Conservation (phyloP, 2,797 vertebrate genomes). For the Muraenolepis orangiensis region DNA sequence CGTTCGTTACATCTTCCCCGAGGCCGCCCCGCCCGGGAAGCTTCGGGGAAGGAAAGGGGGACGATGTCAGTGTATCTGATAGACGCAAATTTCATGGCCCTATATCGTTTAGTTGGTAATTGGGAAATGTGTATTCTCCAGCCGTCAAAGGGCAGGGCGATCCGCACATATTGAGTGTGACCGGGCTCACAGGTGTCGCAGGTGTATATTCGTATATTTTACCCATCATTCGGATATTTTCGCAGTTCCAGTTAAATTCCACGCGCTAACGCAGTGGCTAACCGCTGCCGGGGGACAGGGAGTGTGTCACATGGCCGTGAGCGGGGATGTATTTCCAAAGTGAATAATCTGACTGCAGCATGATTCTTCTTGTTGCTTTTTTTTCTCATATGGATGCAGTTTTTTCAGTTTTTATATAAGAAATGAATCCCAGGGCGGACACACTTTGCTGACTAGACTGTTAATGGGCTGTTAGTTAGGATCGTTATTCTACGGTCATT, state of each 20-base stretch:
- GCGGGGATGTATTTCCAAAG: neutral
- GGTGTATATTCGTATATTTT: slow-evolving; percentile 34
- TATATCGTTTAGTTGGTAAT: slow-evolving; percentile 39
- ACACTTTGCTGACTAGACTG: neutral
- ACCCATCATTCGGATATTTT: slow-evolving; percentile 22
- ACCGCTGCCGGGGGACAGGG: slow-evolving; percentile 25
- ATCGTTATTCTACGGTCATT: neutral
- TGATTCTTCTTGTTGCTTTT: neutral
- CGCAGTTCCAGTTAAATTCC: slow-evolving; percentile 23
- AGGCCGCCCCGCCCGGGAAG: slow-evolving; percentile 18
- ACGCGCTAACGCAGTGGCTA: slow-evolving; percentile 23
- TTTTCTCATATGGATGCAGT: neutral
- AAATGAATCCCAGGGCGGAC: neutral
- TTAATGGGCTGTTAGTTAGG: neutral
- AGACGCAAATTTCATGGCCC: slow-evolving; percentile 49
- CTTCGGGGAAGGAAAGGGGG: neutral
- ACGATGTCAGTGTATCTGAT: slow-evolving; percentile 45
- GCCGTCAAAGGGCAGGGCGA: slow-evolving; percentile 8
- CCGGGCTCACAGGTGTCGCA: slow-evolving; percentile 24
- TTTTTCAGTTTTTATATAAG: too few relatives aligned
- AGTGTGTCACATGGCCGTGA: neutral
- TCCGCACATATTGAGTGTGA: slow-evolving; percentile 15
- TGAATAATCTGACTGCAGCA: neutral
- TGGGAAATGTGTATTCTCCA: slow-evolving; percentile 36
- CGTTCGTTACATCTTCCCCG: slow-evolving; percentile 33